These are phyloP conservation scores for Elachura formosa DNA, from an alignment of 2,113 vertebrate species.

Conservation along the genomic window DNA sequence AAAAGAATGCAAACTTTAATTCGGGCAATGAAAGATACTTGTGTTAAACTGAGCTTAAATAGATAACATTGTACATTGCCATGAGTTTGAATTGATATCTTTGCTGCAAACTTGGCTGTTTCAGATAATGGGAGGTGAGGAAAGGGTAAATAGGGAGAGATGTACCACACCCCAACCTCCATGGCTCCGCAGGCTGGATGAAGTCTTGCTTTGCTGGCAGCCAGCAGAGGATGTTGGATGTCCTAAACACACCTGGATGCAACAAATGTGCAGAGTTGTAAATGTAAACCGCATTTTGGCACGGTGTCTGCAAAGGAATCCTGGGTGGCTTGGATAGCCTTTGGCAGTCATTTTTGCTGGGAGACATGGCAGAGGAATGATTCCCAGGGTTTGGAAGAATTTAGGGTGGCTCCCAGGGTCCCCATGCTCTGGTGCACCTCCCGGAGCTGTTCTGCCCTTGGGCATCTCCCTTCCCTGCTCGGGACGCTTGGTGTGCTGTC, in stretches of 20 bases:
- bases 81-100: background rate
- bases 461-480: background rate
- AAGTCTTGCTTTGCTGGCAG: background rate
- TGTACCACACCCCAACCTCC: background rate
- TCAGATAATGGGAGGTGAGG: background rate
- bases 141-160: background rate
- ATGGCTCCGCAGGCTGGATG: background rate
- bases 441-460: background rate
- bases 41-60: background rate
- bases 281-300: background rate
- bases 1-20: background rate
- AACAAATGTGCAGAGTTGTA: background rate
- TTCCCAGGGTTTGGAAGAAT: background rate
- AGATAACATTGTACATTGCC: background rate
- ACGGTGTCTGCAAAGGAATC: background rate
- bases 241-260: background rate
- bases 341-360: background rate
- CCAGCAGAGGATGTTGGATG: background rate
- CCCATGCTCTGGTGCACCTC: background rate
- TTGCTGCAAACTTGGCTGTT: background rate
- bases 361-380: background rate
- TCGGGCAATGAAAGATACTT: background rate
- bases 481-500: background rate
- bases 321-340: rapidly evolving
- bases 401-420: background rate